phyloP scores from a whole-genome alignment of 2,113 vertebrate species.

The Thalassoma bifasciatum region DNA sequence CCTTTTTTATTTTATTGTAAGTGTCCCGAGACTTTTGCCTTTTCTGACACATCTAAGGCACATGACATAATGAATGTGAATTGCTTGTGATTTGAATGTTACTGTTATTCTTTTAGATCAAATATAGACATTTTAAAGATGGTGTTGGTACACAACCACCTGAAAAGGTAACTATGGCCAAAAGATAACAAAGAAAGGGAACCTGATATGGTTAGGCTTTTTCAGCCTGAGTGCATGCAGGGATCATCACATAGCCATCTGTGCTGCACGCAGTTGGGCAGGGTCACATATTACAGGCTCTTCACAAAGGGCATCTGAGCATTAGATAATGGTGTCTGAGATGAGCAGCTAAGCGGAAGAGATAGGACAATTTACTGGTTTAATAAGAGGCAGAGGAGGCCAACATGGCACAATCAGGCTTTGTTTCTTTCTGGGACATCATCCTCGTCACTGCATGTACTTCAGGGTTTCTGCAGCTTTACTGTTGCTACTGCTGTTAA shows the following conservation, averaged over 20 bases:
- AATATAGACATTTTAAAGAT: background rate
- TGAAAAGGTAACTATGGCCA: conserved; percentile 16
- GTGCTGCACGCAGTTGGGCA: conserved; percentile 34
- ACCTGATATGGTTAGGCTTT: conserved; percentile 61
- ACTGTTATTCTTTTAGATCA: background rate
- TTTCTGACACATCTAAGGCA: background rate
- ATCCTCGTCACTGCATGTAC: background rate
- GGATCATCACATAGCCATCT: conserved; percentile 62
- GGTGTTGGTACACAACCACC: background rate
- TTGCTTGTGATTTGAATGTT: background rate
- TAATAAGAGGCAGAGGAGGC: conserved; percentile 57
- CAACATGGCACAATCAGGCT: conserved; percentile 28
- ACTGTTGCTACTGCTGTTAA: background rate
- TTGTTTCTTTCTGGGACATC: conserved; percentile 24
- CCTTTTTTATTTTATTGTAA: too few species aligned
- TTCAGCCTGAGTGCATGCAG: conserved; percentile 28
- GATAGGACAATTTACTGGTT: conserved; percentile 58
- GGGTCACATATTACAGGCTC: conserved; percentile 26
- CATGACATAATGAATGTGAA: background rate
- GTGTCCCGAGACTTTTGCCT: background rate
- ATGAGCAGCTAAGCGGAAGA: conserved; percentile 70
- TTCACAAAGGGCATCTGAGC: conserved; percentile 64
- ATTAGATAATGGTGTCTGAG: conserved; percentile 54
- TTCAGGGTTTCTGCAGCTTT: background rate
- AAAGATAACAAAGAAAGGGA: conserved; percentile 46